phyloP scores from a whole-genome alignment of 1,140 invertebrate genomes.

The Holotrichia oblita region DNA sequence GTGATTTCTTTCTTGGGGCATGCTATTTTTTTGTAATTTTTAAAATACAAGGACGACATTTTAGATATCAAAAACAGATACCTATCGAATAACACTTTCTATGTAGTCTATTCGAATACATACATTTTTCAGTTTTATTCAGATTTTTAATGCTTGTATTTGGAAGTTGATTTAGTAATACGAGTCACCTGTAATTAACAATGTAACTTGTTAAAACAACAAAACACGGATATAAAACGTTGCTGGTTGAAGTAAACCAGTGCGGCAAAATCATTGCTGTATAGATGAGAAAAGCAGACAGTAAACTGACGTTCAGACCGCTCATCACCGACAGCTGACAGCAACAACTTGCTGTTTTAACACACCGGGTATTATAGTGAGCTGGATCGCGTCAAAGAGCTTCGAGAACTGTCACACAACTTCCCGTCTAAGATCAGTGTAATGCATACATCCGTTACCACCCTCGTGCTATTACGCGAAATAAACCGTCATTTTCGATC shows the following conservation, averaged over 20 bases:
- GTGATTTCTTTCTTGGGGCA: no score
- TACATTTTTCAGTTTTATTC: no score
- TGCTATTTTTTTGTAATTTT: no score
- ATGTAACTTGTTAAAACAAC: neutral
- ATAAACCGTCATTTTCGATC: neutral
- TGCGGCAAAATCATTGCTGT: constrained; percentile 40
- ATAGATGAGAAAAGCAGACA: constrained; percentile 57
- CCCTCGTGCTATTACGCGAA: neutral
- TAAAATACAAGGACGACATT: no score
- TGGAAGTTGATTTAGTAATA: neutral
- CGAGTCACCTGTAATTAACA: neutral
- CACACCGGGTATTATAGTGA: constrained; percentile 52
- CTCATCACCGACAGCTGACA: constrained; percentile 56
- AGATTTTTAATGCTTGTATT: no score
- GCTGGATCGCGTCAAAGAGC: constrained; percentile 53
- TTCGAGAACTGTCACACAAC: constrained; percentile 4
- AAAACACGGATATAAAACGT: neutral
- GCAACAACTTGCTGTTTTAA: constrained; percentile 52
- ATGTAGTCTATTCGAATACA: no score
- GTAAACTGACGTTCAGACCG: constrained; percentile 56
- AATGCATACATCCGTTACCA: neutral
- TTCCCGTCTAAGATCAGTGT: neutral
- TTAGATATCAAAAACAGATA: no score
- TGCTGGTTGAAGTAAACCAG: neutral
- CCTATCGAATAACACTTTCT: no score